Conservation (phyloP, 2,113 vertebrate species). For the Xiphophorus couchianus region DNA sequence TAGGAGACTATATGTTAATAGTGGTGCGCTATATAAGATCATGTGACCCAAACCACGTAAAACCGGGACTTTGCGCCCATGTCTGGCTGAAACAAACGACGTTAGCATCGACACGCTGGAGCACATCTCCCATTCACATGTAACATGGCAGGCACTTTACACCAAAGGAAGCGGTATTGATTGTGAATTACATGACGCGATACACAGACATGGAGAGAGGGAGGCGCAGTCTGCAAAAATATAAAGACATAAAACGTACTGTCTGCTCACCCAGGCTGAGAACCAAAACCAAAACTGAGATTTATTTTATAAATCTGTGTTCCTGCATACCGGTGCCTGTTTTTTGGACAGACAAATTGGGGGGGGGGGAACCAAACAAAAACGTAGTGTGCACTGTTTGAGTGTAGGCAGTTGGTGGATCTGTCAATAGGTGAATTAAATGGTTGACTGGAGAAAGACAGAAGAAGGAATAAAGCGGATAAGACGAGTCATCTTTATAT, state of each 20-base stretch:
- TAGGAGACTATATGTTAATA: constrained; percentile 1
- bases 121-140: constrained; percentile 22
- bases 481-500: constrained; percentile 37
- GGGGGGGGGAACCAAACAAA: neutral
- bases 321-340: neutral
- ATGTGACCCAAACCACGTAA: neutral
- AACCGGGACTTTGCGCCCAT: neutral
- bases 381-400: neutral
- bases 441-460: constrained; percentile 55
- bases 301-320: neutral
- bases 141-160: constrained; percentile 35
- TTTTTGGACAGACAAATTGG: neutral
- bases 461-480: constrained; percentile 12
- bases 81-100: neutral
- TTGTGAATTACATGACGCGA: constrained; percentile 21
- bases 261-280: neutral
- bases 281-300: neutral
- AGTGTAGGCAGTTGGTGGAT: constrained; percentile 20
- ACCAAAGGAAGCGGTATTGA: constrained; percentile 29
- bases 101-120: constrained; percentile 37
- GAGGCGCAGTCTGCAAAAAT: neutral
- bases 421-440: constrained; percentile 44
- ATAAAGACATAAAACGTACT: neutral
- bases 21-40: neutral
- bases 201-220: constrained; percentile 5